phyloP scores from a whole-genome alignment of 2,888 invertebrate genomes.

The Tenthredo mesomela region DNA sequence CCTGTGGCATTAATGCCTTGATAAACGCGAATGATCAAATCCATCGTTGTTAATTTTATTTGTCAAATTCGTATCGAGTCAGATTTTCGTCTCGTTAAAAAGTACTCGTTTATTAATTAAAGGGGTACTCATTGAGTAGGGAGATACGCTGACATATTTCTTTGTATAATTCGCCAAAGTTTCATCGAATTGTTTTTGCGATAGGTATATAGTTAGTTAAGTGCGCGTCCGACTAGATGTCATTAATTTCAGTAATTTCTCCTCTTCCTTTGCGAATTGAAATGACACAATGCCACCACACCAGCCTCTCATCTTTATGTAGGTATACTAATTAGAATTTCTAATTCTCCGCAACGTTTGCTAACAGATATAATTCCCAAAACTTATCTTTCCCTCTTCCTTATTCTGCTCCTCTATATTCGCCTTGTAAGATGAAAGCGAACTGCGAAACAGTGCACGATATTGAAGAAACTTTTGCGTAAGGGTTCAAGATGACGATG shows the following conservation, averaged over 20 bases:
- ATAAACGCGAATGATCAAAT: neutral
- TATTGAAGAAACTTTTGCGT: neutral
- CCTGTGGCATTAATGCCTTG: neutral
- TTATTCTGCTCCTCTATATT: neutral
- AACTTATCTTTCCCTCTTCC: neutral
- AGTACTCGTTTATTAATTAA: neutral
- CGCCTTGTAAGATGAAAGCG: neutral
- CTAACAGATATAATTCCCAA: constrained; percentile 17
- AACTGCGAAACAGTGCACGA: constrained; percentile 6
- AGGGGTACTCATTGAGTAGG: too few relatives aligned
- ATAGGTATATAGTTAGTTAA: neutral
- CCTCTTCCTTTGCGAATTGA: neutral
- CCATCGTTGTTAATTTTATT: neutral
- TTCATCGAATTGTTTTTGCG: neutral
- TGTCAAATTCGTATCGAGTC: neutral
- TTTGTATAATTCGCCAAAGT: neutral
- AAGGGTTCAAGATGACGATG: neutral
- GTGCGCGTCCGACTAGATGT: neutral
- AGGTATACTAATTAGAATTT: constrained; percentile 24
- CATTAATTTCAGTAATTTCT: constrained; percentile 8
- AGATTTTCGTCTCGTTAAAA: neutral
- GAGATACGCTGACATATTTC: neutral
- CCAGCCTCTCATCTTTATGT: neutral
- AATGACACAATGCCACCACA: neutral
- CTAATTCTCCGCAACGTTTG: constrained; percentile 20